Evolutionary conservation across 2,113 vertebrate genomes (phyloP).

Genomic region (Craseonycteris thonglongyai): DNA sequence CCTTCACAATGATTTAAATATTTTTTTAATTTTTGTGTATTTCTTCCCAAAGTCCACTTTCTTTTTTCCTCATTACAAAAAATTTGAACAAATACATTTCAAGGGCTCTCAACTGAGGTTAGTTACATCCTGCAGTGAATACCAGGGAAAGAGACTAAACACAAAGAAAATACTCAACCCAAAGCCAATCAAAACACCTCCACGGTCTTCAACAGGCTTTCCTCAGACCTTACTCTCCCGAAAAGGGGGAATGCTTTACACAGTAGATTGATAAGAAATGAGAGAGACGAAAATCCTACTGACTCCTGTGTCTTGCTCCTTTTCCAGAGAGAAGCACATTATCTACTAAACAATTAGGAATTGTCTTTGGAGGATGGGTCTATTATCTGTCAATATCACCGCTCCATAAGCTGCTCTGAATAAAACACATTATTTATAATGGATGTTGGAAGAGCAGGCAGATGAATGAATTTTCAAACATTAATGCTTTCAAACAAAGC

Average conservation of each 20-base stretch:
- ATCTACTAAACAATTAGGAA: background rate
- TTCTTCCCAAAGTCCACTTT: background rate
- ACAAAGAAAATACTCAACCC: background rate
- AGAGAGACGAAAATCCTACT: background rate
- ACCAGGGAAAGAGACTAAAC: background rate
- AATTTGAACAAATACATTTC: background rate
- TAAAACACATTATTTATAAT: background rate
- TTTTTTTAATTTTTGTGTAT: background rate
- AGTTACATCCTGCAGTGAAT: background rate
- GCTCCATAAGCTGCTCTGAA: background rate
- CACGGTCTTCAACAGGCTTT: background rate
- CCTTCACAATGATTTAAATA: background rate
- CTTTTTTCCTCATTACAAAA: background rate
- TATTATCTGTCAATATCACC: background rate
- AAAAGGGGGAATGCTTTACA: background rate
- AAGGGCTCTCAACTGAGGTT: background rate
- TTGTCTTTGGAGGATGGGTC: background rate
- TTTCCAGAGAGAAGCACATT: background rate
- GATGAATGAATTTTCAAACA: background rate
- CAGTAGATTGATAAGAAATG: background rate
- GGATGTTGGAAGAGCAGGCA: background rate
- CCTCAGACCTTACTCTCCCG: background rate
- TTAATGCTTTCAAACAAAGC: fast-evolving
- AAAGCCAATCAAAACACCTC: background rate
- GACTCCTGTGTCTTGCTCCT: background rate